phyloP scores from a whole-genome alignment of 2,888 invertebrate species.

The Agelastica alni region DNA sequence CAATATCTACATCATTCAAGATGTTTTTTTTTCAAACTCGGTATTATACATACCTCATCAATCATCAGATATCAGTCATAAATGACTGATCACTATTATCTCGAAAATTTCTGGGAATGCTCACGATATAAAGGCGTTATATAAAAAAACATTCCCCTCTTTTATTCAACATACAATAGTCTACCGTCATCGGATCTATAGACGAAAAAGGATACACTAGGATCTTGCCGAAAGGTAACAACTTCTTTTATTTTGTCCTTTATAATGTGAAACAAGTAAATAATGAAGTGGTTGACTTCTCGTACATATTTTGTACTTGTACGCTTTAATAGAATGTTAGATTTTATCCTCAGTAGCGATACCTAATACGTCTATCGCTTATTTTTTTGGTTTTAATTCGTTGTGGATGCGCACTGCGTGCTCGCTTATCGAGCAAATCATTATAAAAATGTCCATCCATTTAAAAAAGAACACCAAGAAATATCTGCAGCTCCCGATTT shows the following conservation, averaged over 20 bases:
- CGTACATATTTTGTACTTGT: conserved; percentile 6
- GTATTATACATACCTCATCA: conserved; percentile 5
- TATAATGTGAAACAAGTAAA: conserved; percentile 18
- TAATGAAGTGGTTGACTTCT: conserved; percentile 20
- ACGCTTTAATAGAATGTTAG: conserved; percentile 8
- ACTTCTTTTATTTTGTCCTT: conserved; percentile 16
- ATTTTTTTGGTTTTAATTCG: too few species aligned
- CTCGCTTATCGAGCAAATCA: too few species aligned
- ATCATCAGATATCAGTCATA: conserved; percentile 19
- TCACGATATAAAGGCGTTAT: conserved; percentile 5
- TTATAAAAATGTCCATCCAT: too few species aligned
- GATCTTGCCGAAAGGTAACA: conserved; percentile 22
- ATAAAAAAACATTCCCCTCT: conserved; percentile 18
- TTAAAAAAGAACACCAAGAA: too few species aligned
- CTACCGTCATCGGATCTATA: conserved; percentile 13
- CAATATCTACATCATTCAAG: too few species aligned
- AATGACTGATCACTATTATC: conserved; percentile 17
- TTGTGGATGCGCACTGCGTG: too few species aligned
- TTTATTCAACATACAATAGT: conserved; percentile 19
- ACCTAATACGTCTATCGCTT: too few species aligned
- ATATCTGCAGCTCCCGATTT: too few species aligned
- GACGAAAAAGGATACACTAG: conserved; percentile 20
- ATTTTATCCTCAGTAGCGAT: conserved; percentile 1
- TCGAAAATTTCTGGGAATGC: conserved; percentile 20
- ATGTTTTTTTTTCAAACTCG: too few species aligned